These are phyloP conservation scores for Calliphora vicina DNA, from an alignment of 1,140 invertebrate genomes.

Conservation along the genomic window DNA sequence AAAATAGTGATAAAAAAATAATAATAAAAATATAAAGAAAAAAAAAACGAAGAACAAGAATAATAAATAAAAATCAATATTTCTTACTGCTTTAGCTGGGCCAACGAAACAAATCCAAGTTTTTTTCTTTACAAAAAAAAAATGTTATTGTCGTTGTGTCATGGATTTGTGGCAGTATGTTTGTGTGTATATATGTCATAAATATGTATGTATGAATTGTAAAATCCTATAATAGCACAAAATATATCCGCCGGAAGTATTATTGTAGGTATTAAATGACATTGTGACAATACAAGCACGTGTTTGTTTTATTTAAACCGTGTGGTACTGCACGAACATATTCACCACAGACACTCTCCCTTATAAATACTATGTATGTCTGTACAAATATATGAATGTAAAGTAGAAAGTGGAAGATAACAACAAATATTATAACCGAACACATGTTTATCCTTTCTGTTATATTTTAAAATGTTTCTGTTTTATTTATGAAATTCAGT, in stretches of 20 bases:
- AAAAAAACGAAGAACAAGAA: background rate
- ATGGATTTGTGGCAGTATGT: too few relatives aligned
- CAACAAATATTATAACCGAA: too few relatives aligned
- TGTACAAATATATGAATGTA: too few relatives aligned
- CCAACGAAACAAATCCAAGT: too few relatives aligned
- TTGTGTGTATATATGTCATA: too few relatives aligned
- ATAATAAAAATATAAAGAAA: background rate
- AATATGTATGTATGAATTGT: background rate
- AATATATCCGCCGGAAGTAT: background rate
- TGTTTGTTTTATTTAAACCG: background rate
- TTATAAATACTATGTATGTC: too few relatives aligned
- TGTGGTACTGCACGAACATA: background rate
- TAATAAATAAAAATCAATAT: background rate
- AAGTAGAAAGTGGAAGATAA: too few relatives aligned
- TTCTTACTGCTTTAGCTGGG: background rate
- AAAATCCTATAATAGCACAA: background rate
- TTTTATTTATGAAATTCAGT: too few relatives aligned
- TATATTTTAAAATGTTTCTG: too few relatives aligned
- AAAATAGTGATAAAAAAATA: background rate
- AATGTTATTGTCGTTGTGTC: too few relatives aligned
- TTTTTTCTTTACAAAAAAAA: too few relatives aligned
- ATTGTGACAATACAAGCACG: background rate
- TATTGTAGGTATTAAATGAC: background rate
- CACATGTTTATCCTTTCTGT: too few relatives aligned
- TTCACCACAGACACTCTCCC: background rate